Conservation (phyloP, 2,113 vertebrate genomes). For the Esox niger region DNA sequence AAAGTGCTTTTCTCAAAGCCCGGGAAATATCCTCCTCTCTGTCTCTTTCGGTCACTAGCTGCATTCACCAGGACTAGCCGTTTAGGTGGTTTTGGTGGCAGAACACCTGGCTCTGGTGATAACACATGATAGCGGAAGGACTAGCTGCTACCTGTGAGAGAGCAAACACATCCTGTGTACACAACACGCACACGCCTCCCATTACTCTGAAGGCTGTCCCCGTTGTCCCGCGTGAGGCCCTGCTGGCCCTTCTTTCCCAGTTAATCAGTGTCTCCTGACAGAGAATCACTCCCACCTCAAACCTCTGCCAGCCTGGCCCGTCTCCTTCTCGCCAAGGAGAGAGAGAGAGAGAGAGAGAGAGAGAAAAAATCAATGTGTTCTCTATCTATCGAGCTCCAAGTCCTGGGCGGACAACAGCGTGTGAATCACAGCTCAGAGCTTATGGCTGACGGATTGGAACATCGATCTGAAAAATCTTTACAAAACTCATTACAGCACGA, state of each 20-base stretch:
- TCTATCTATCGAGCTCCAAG: slow-evolving; percentile 56
- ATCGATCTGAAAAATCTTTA: slow-evolving; percentile 76
- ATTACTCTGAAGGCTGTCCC: slow-evolving; percentile 30
- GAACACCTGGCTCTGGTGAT: too few species aligned
- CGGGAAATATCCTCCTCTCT: not conserved
- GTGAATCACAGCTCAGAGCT: slow-evolving; percentile 65
- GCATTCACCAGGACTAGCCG: too few species aligned
- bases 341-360: slow-evolving; percentile 33
- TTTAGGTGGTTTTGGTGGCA: too few species aligned
- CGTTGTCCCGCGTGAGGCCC: slow-evolving; percentile 38
- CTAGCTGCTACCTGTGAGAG: slow-evolving; percentile 46
- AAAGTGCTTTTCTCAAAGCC: not conserved
- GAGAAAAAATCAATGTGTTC: slow-evolving; percentile 65
- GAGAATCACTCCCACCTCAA: slow-evolving; percentile 11
- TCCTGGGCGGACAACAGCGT: slow-evolving; percentile 45
- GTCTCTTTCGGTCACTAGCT: not conserved
- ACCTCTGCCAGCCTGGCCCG: slow-evolving; percentile 11
- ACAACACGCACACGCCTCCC: slow-evolving; percentile 12
- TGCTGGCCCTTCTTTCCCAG: slow-evolving; percentile 44
- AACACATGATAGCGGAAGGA: slow-evolving; percentile 21
- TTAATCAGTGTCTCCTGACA: slow-evolving; percentile 64
- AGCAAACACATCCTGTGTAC: slow-evolving; percentile 45
- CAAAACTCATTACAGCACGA: slow-evolving; percentile 71
- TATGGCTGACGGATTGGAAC: slow-evolving; percentile 64
- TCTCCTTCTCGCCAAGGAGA: slow-evolving; percentile 27